phyloP scores from a whole-genome alignment of 1,140 invertebrate species.

The Drosophila obscura region DNA sequence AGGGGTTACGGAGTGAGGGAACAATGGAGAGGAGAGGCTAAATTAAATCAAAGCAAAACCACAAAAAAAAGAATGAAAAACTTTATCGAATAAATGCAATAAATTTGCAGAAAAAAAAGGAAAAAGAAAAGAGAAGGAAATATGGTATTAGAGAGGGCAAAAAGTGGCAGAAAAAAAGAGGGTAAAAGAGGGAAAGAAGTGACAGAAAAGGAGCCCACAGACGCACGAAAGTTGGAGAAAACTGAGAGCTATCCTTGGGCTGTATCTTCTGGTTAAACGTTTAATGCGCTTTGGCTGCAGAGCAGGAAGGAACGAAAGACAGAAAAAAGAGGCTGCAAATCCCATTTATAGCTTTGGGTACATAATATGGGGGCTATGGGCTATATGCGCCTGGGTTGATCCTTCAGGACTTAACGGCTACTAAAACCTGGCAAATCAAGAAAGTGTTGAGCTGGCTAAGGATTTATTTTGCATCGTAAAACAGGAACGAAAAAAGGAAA shows the following conservation, averaged over 20 bases:
- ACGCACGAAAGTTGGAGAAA: neutral
- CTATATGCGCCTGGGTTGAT: neutral
- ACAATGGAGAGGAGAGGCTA: slow-evolving; percentile 38
- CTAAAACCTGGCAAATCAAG: slow-evolving; percentile 44
- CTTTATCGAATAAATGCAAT: slow-evolving; percentile 62
- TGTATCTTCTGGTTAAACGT: slow-evolving; percentile 3
- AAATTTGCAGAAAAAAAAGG: slow-evolving; percentile 43
- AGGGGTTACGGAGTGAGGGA: slow-evolving; percentile 17
- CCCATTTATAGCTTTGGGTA: slow-evolving; percentile 42
- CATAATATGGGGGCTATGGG: slow-evolving; percentile 22
- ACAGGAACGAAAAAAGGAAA: slow-evolving; percentile 12
- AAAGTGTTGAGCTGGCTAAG: slow-evolving; percentile 55
- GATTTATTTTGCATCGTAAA: slow-evolving; percentile 34
- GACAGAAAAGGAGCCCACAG: no score
- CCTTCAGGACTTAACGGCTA: slow-evolving; percentile 53
- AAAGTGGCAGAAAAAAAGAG: no score
- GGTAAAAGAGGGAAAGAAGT: slow-evolving; percentile 14
- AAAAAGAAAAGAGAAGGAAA: no score
- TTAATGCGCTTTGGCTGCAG: slow-evolving; percentile 50
- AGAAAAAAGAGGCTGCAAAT: slow-evolving; percentile 10
- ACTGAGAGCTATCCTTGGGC: no score
- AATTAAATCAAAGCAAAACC: slow-evolving; percentile 81
- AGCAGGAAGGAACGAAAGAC: neutral
- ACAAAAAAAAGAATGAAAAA: slow-evolving; percentile 44
- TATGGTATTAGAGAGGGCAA: no score